Evolutionary conservation across 2,888 invertebrate species (phyloP).

Genomic region (Elgonia sp.): DNA sequence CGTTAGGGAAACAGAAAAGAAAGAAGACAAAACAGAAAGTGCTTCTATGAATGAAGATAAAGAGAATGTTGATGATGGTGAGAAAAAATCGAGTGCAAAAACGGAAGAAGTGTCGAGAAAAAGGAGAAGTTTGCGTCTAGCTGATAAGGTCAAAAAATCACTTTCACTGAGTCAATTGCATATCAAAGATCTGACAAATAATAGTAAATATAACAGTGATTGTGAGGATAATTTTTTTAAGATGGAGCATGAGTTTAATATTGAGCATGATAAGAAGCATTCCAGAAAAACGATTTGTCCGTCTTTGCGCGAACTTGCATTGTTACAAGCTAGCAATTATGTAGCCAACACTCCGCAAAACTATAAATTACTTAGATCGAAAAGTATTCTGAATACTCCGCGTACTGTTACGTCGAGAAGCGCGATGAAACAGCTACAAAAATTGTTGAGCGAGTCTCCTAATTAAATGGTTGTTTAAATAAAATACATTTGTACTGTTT

Average conservation of each 20-base stretch:
- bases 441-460: conserved; percentile 43
- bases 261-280: conserved; percentile 26
- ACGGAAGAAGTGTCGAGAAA: conserved; percentile 5
- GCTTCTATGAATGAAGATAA: no score
- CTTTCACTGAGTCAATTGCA: conserved; percentile 9
- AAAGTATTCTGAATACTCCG: conserved; percentile 45
- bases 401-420: conserved; percentile 26
- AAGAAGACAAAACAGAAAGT: no score
- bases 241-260: conserved; percentile 51
- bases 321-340: conserved; percentile 33
- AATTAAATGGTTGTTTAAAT: no score
- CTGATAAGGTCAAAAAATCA: conserved; percentile 28
- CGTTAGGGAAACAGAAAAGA: neutral
- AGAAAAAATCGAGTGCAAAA: neutral
- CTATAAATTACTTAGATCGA: conserved; percentile 14
- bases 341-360: conserved; percentile 21
- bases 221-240: conserved; percentile 46
- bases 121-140: conserved; percentile 49
- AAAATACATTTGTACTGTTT: no score
- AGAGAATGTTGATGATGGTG: neutral
- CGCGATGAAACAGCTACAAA: conserved; percentile 50
- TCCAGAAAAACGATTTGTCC: conserved; percentile 23
- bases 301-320: conserved; percentile 39
- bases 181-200: neutral
- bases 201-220: neutral